Percentiles rank a stretch among this genome's conserved stretches.
Conservation (phyloP, 2,797 vertebrate species). For the Acanthurus lineatus region DNA sequence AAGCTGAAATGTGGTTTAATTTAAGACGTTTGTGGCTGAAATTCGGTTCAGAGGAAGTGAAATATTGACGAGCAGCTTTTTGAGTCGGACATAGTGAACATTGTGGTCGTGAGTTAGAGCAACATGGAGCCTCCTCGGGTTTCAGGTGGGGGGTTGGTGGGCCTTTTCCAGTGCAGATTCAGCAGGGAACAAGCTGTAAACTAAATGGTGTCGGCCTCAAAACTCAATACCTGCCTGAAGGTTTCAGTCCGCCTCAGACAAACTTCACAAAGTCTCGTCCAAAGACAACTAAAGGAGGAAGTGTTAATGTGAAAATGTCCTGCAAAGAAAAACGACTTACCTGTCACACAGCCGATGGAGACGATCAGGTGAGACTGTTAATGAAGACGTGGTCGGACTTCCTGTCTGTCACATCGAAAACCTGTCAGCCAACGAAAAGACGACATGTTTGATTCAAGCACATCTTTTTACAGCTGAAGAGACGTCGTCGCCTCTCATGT, state of each 20-base stretch:
- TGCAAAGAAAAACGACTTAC: neutral
- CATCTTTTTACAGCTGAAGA: constrained; percentile 48
- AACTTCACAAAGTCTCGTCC: neutral
- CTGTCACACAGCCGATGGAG: too few species aligned
- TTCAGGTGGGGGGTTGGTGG: constrained; percentile 65
- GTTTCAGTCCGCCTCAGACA: neutral
- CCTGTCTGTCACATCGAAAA: constrained; percentile 56
- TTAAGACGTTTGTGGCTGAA: neutral
- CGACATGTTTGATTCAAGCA: constrained; percentile 55
- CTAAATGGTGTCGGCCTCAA: constrained; percentile 51
- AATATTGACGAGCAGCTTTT: constrained; percentile 41
- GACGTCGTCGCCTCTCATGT: constrained; percentile 45
- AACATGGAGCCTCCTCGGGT: constrained; percentile 71
- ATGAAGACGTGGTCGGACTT: constrained; percentile 66
- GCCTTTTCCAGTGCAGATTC: constrained; percentile 59
- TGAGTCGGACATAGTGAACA: constrained; percentile 68
- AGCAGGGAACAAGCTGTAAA: constrained; percentile 65
- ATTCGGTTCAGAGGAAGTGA: constrained; percentile 12
- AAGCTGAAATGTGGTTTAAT: neutral
- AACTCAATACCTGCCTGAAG: constrained; percentile 21
- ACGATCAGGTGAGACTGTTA: constrained; percentile 32
- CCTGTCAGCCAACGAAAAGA: constrained; percentile 46
- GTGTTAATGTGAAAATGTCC: too few species aligned
- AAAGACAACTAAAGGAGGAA: neutral
- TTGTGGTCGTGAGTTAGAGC: constrained; percentile 64